Conservation (phyloP, 2,113 vertebrate species). For the Corythornis cristatus region DNA sequence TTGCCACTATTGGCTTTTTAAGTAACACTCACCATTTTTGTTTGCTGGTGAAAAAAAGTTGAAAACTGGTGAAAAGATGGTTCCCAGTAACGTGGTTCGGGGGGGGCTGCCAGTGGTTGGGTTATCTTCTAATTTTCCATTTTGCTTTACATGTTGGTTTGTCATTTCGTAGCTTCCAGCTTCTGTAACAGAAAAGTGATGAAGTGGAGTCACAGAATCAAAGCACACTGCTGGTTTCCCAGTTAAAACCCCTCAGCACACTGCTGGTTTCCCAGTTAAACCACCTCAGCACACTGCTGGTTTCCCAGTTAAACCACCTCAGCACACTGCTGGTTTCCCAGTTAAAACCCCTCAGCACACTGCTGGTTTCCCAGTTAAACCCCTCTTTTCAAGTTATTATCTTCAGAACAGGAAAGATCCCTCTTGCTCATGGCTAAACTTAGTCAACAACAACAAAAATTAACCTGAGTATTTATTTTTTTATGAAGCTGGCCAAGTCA, state of each 20-base stretch:
- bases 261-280: background rate
- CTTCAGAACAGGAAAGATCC: background rate
- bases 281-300: background rate
- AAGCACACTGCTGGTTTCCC: background rate
- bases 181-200: slow-evolving; percentile 69
- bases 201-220: background rate
- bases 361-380: background rate
- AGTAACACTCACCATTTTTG: slow-evolving; percentile 87
- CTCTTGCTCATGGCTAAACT: background rate
- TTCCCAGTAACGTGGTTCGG: slow-evolving; percentile 91
- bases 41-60: slow-evolving; percentile 98
- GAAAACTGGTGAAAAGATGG: slow-evolving; percentile 98
- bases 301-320: no score
- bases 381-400: background rate
- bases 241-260: background rate
- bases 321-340: background rate
- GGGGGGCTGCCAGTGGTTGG: slow-evolving; percentile 84
- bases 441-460: background rate
- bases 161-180: slow-evolving; percentile 91
- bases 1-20: background rate
- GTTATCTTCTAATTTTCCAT: slow-evolving; percentile 92
- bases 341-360: no score
- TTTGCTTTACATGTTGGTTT: slow-evolving; percentile 90
- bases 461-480: background rate
- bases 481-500: background rate